A percentile compares a stretch with the other conserved stretches of the same genome.
These are phyloP conservation scores for Limenitis camilla DNA, from an alignment of 2,888 invertebrate species.

Conservation along the genomic window DNA sequence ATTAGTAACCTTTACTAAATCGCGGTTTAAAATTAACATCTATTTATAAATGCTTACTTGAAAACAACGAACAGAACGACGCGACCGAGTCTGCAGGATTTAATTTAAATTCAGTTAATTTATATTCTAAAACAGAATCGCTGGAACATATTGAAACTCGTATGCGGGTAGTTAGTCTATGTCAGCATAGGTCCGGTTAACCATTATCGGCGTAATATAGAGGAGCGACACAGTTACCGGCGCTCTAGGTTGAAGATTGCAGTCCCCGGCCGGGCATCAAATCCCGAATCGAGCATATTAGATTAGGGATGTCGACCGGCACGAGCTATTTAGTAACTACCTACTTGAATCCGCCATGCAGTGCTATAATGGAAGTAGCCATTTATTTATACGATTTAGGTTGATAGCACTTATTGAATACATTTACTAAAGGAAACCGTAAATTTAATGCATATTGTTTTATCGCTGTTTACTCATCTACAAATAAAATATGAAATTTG, in stretches of 20 bases:
- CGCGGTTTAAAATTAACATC: conserved; percentile 31
- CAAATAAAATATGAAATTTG: conserved; percentile 1
- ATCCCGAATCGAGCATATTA: conserved; percentile 50
- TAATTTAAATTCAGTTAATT: conserved; percentile 32
- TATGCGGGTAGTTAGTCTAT: conserved; percentile 31
- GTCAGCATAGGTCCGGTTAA: conserved; percentile 40
- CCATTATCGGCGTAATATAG: conserved; percentile 39
- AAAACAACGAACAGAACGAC: conserved; percentile 20
- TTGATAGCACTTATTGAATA: conserved; percentile 12
- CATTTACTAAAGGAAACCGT: conserved; percentile 9
- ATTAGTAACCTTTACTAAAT: conserved; percentile 27
- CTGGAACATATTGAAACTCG: conserved; percentile 36
- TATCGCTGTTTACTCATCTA: not conserved
- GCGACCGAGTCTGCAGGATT: conserved; percentile 11
- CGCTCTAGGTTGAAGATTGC: conserved; percentile 47
- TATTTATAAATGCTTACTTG: conserved; percentile 22
- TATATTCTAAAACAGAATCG: conserved; percentile 38
- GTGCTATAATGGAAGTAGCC: conserved; percentile 16
- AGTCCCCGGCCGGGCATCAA: conserved; percentile 34
- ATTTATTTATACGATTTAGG: conserved; percentile 20
- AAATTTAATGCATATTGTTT: conserved; percentile 12
- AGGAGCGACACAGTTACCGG: conserved; percentile 33
- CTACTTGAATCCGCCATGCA: conserved; percentile 40
- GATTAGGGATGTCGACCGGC: conserved; percentile 53
- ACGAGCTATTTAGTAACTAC: conserved; percentile 50